These are phyloP conservation scores for Actinia equina DNA, from an alignment of 64 coral and sea anemone genomes.

Conservation along the genomic window DNA sequence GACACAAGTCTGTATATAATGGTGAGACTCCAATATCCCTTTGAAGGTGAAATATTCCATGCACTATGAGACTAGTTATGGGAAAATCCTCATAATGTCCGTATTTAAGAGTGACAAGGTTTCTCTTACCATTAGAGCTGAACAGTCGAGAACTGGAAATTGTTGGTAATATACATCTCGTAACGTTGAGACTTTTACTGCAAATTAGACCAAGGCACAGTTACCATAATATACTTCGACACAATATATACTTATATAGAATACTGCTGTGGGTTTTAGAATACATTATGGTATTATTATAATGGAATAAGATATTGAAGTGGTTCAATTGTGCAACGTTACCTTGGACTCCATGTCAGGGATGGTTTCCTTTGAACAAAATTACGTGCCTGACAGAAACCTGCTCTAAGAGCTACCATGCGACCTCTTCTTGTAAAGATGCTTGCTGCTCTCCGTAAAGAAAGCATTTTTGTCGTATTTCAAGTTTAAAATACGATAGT, in stretches of 20 bases:
- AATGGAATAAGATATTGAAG: not conserved
- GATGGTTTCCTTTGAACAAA: slow-evolving; percentile 39
- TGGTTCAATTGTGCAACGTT: not conserved
- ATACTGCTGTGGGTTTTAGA: not conserved
- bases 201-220: slow-evolving; percentile 1
- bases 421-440: slow-evolving; percentile 48
- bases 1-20: too few species aligned
- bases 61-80: too few species aligned
- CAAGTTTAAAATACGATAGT: not conserved
- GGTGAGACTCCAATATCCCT: too few species aligned
- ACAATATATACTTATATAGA: not conserved
- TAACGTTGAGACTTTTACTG: slow-evolving; percentile 44
- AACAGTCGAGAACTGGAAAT: slow-evolving; percentile 40
- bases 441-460: slow-evolving; percentile 39
- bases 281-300: not conserved
- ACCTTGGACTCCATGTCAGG: slow-evolving; percentile 67
- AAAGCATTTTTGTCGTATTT: slow-evolving; percentile 55
- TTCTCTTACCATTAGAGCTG: slow-evolving; percentile 68
- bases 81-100: not conserved
- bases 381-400: slow-evolving; percentile 35
- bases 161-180: slow-evolving; percentile 12
- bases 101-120: not conserved
- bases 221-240: not conserved
- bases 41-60: too few species aligned
- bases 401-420: slow-evolving; percentile 45